These are phyloP conservation scores for Heliopora coerulea DNA, from an alignment of 92 coral and sea anemone genomes.

Conservation along the genomic window DNA sequence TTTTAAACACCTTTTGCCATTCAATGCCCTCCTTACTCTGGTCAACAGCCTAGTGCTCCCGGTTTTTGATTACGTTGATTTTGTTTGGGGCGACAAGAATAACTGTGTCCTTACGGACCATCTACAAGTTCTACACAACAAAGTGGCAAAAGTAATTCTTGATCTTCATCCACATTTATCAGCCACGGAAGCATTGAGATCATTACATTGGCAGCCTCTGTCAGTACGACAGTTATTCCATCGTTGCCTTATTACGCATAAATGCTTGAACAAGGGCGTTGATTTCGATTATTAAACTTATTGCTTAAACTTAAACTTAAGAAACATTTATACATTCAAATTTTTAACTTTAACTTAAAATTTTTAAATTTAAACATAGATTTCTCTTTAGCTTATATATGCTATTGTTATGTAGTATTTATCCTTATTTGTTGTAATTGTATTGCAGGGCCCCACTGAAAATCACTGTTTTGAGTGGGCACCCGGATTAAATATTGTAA, in stretches of 20 bases:
- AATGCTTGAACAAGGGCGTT: no score
- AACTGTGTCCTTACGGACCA: background rate
- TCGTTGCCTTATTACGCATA: background rate
- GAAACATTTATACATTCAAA: no score
- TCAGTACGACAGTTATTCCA: background rate
- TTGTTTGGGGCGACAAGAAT: constrained; percentile 3
- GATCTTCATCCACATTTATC: background rate
- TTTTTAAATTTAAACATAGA: no score
- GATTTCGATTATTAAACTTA: no score
- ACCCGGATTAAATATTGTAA: no score
- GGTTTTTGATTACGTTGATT: background rate
- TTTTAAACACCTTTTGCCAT: background rate
- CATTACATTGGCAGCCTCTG: background rate
- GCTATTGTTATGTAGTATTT: no score
- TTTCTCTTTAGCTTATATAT: no score
- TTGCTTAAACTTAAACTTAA: no score
- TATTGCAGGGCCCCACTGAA: no score
- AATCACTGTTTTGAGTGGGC: no score
- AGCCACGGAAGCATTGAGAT: background rate
- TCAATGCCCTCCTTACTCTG: background rate
- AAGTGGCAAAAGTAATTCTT: background rate
- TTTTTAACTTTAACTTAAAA: no score
- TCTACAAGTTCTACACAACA: background rate
- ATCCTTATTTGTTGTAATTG: no score
- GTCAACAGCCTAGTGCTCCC: background rate